Conservation (phyloP, 2,113 vertebrate genomes). For the Rhea americana region DNA sequence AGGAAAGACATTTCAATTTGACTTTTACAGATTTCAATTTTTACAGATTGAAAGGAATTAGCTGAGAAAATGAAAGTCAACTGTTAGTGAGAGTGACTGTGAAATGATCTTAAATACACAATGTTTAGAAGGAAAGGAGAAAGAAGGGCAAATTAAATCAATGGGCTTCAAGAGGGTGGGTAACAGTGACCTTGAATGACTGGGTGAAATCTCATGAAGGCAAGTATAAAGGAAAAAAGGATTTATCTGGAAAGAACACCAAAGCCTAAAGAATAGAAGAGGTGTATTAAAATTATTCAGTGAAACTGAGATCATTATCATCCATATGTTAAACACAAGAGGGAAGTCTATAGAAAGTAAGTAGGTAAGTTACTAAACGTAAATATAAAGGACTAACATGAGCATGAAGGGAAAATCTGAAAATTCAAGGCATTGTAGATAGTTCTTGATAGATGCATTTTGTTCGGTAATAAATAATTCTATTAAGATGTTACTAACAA, state of each 20-base stretch:
- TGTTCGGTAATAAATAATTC: neutral
- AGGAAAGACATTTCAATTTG: neutral
- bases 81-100: neutral
- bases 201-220: neutral
- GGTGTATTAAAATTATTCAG: neutral
- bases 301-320: neutral
- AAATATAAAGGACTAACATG: neutral
- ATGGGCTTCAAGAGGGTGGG: neutral
- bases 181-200: neutral
- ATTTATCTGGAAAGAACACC: neutral
- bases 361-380: neutral
- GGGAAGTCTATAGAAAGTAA: neutral
- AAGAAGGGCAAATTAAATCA: neutral
- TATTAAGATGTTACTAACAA: fast-evolving
- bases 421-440: neutral
- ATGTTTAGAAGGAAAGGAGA: neutral
- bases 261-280: neutral
- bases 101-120: neutral
- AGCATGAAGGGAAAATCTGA: neutral
- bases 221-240: neutral
- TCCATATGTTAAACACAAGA: neutral
- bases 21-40: neutral
- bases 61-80: neutral
- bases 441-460: neutral
- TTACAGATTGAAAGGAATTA: neutral